These are phyloP conservation scores for Rhaphigaster nebulosa DNA, from an alignment of 2,888 invertebrate species.

Conservation along the genomic window DNA sequence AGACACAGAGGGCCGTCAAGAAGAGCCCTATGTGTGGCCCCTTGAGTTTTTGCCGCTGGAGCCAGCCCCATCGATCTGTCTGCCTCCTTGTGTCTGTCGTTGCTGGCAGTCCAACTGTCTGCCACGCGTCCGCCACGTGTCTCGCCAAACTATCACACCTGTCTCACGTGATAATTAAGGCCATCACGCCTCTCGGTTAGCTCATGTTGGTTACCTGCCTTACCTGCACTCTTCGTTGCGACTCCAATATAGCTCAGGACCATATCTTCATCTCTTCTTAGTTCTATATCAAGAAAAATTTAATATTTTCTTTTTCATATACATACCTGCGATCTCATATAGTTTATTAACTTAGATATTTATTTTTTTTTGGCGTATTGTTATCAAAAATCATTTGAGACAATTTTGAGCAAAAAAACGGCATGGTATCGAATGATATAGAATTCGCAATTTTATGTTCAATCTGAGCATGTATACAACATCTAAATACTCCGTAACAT, in stretches of 20 bases:
- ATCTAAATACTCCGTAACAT: too few relatives aligned
- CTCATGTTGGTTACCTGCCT: not conserved
- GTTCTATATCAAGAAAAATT: too few relatives aligned
- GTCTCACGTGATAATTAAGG: not conserved
- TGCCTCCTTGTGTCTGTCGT: conserved; percentile 47
- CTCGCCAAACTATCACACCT: not conserved
- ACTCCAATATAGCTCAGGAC: not conserved
- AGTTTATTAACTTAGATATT: too few relatives aligned
- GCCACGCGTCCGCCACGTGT: conserved; percentile 41
- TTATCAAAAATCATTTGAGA: too few relatives aligned
- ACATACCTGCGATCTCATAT: too few relatives aligned
- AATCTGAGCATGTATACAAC: too few relatives aligned
- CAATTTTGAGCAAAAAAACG: too few relatives aligned
- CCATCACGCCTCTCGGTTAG: not conserved
- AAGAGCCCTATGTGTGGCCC: conserved; percentile 17
- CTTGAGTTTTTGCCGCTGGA: conserved; percentile 58
- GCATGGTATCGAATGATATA: too few relatives aligned
- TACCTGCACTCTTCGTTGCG: not conserved
- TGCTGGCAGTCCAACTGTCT: conserved; percentile 25
- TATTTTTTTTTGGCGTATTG: too few relatives aligned
- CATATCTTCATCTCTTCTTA: not conserved
- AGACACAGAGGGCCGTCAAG: not conserved
- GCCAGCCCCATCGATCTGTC: conserved; percentile 58
- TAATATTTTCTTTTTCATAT: too few relatives aligned
- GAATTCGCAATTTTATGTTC: too few relatives aligned